Conservation (phyloP, 2,888 invertebrate genomes). For the Sceliomorpha sp. region DNA sequence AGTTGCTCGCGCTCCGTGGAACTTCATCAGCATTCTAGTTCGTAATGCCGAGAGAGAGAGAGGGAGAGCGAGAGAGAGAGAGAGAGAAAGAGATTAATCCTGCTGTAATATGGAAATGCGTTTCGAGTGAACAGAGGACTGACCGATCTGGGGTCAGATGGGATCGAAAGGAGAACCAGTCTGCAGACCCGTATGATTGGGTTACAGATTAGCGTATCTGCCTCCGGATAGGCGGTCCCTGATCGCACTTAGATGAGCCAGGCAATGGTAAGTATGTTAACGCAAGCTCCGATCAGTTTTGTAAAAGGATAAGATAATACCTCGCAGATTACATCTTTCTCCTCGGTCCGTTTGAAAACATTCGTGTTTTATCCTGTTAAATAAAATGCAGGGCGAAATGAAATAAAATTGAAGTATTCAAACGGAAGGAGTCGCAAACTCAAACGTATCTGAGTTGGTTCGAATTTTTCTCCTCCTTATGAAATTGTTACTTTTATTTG, state of each 20-base stretch:
- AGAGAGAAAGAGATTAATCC: slow-evolving; percentile 75
- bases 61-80: too few species aligned
- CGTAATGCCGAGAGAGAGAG: slow-evolving; percentile 46
- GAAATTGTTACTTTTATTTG: too few species aligned
- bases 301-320: too few species aligned
- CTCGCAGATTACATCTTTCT: too few species aligned
- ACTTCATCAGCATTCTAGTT: slow-evolving; percentile 65
- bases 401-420: too few species aligned
- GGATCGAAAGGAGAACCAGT: slow-evolving; percentile 60
- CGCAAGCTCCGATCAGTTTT: neutral
- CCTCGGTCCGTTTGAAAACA: too few species aligned
- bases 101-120: slow-evolving; percentile 76
- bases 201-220: slow-evolving; percentile 71
- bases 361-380: too few species aligned
- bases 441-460: too few species aligned
- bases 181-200: slow-evolving; percentile 72
- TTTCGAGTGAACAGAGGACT: slow-evolving; percentile 53
- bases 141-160: slow-evolving; percentile 47
- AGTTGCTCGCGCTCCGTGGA: slow-evolving; percentile 62
- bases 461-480: too few species aligned
- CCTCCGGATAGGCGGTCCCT: slow-evolving; percentile 14
- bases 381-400: too few species aligned
- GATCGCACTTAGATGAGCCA: slow-evolving; percentile 8
- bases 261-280: slow-evolving; percentile 11
- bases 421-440: too few species aligned